Conservation (phyloP, 2,113 vertebrate genomes). For the Xenopus borealis region DNA sequence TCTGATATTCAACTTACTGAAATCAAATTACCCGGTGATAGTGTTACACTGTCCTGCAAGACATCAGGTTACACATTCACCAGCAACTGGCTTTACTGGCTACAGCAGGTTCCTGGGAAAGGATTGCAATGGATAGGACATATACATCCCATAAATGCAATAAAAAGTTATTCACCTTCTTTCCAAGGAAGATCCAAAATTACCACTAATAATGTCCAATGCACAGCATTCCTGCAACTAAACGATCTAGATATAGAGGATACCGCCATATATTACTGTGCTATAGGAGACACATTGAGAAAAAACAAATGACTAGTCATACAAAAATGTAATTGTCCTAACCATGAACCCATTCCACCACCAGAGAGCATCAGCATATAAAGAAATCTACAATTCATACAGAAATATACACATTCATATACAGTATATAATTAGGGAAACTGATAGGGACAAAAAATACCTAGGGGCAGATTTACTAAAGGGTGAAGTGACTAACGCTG, state of each 20-base stretch:
- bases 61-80: conserved; percentile 26
- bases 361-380: too few species aligned
- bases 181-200: conserved; percentile 20
- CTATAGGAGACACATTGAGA: background rate
- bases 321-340: too few species aligned
- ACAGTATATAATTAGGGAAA: too few species aligned
- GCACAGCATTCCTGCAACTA: background rate
- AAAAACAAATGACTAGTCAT: too few species aligned
- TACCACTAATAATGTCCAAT: conserved; percentile 16
- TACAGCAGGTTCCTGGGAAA: conserved; percentile 31
- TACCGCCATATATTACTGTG: conserved; percentile 25
- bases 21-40: conserved; percentile 12
- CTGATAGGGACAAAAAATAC: too few species aligned
- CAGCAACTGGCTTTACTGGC: conserved; percentile 2
- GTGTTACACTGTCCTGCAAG: conserved; percentile 35
- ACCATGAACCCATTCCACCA: too few species aligned
- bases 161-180: background rate
- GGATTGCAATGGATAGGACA: conserved; percentile 17
- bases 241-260: background rate
- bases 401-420: too few species aligned
- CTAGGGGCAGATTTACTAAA: too few species aligned
- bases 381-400: too few species aligned
- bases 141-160: conserved; percentile 50
- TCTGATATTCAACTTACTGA: conserved; percentile 17
- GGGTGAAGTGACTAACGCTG: too few species aligned